These are phyloP conservation scores for Pristis pectinata DNA, from an alignment of 2,797 vertebrate species.

Conservation along the genomic window DNA sequence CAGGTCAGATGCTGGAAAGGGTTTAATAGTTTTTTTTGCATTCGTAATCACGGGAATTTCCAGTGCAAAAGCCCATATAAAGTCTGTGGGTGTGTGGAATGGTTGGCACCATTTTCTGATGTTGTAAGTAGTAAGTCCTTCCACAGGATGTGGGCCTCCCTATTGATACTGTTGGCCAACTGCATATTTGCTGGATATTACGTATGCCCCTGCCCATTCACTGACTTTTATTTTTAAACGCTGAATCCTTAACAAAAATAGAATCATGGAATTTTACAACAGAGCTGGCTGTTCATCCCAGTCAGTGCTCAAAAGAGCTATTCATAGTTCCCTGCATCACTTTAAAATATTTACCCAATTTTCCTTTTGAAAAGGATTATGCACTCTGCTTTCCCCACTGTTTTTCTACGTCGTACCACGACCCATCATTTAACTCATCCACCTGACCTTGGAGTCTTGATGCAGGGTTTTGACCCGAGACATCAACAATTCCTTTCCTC, in stretches of 20 bases:
- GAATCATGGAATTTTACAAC: neutral
- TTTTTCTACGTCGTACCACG: neutral
- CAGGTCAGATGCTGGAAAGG: neutral
- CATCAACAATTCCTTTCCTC: too few species aligned
- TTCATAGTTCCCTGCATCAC: neutral
- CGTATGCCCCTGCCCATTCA: neutral
- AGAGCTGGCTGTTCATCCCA: neutral
- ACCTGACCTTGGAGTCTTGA: too few species aligned
- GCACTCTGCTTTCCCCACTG: neutral
- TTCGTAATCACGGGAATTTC: neutral
- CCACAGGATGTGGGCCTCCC: neutral
- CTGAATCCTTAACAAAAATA: neutral
- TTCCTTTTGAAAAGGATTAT: neutral
- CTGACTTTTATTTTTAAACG: neutral
- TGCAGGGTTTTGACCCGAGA: too few species aligned
- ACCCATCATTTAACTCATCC: neutral
- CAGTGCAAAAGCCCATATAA: neutral
- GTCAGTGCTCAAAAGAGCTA: neutral
- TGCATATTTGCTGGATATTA: neutral
- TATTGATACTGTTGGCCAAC: neutral
- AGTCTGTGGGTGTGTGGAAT: neutral
- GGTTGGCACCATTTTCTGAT: neutral
- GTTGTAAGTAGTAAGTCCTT: neutral
- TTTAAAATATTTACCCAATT: neutral
- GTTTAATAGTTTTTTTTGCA: too few species aligned